A percentile compares a stretch with the other conserved stretches of the same genome.
These are phyloP conservation scores for Orthosia gracilis DNA, from an alignment of 2,888 invertebrate species.

Conservation along the genomic window DNA sequence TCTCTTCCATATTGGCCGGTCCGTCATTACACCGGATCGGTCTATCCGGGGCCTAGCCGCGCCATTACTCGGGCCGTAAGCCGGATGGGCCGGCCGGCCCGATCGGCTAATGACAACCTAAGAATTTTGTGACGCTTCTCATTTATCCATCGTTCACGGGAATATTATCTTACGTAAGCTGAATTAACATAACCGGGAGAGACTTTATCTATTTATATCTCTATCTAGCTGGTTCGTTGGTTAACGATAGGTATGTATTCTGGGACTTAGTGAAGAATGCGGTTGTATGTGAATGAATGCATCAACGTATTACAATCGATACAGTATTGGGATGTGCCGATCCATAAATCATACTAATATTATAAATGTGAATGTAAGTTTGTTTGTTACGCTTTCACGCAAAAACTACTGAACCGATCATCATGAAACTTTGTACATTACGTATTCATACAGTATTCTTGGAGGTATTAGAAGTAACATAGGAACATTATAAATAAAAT, in stretches of 20 bases:
- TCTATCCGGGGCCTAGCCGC: constrained; percentile 74
- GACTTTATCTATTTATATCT: constrained; percentile 67
- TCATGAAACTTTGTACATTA: too few species aligned
- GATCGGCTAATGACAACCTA: constrained; percentile 80
- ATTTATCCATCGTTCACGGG: constrained; percentile 62
- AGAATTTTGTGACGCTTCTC: constrained; percentile 79
- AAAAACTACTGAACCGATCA: too few species aligned
- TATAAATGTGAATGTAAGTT: too few species aligned
- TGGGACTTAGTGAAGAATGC: constrained; percentile 46
- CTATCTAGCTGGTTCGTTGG: constrained; percentile 48
- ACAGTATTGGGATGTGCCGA: background rate
- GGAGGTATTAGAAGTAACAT: too few species aligned
- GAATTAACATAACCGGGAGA: constrained; percentile 61
- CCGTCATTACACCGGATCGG: constrained; percentile 79
- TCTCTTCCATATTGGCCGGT: constrained; percentile 82
- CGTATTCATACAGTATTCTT: too few species aligned
- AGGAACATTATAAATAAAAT: too few species aligned
- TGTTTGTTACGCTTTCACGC: too few species aligned
- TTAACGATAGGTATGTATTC: constrained; percentile 38
- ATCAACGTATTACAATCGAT: constrained; percentile 21
- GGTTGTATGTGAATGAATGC: constrained; percentile 18
- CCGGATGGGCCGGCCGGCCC: constrained; percentile 68
- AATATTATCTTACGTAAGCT: constrained; percentile 61
- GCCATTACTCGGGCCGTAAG: constrained; percentile 73
- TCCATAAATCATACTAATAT: too few species aligned